Evolutionary conservation across 30 jellyfish, hydroid and myxozoan genomes (phyloP), one percentile per base, ranked within the genome.

Genomic region (Aurelia sp.): DNA sequence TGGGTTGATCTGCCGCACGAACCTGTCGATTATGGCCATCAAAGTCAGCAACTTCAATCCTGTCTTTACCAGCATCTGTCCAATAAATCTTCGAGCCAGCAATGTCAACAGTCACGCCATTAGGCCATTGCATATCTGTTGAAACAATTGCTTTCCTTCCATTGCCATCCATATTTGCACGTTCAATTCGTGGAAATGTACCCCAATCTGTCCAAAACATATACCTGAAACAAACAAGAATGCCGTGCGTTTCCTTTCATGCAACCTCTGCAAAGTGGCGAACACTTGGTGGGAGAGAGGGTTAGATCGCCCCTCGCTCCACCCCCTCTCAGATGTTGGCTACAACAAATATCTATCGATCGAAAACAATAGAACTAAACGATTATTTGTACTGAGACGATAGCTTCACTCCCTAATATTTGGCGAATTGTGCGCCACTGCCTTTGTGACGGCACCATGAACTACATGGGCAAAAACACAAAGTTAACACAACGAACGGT

Each of bases 161-260:
- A 1, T 84, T 59, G 52, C 98, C 98, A 78, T 93, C 96, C 97
- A 93, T 88, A 20, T 79, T 75, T 11, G 97, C 88, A 30, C 90
- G 71, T 20, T 82, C 97, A 7, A 93, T 93, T 48, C 83, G 55
- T 11, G 97, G 91, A 21, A 21, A 33, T 23, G 76, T 30, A 9
- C 97, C 97, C 97, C 97, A 93, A 53, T 93, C 98, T 9, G 98
- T 93, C 98, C 98, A 93, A 67, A 63, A 88, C 98, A 93, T 89
- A 52, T 60, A 61, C 1, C 98, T 93, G 75, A 17, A 76, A 71
- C 13, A 73, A 18, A 57, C 50, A 37, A 37, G 33, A 27, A 27
- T 27, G 33, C 2, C 33, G 59, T 12, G 64, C 31, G 30, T 21
- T 21, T n/a, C n/a, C 13, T 2, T 2, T 16, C 21, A 21, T 13